Evolutionary conservation across 92 coral and sea anemone species (phyloP).

Genomic region (Paragorgia papillata): DNA sequence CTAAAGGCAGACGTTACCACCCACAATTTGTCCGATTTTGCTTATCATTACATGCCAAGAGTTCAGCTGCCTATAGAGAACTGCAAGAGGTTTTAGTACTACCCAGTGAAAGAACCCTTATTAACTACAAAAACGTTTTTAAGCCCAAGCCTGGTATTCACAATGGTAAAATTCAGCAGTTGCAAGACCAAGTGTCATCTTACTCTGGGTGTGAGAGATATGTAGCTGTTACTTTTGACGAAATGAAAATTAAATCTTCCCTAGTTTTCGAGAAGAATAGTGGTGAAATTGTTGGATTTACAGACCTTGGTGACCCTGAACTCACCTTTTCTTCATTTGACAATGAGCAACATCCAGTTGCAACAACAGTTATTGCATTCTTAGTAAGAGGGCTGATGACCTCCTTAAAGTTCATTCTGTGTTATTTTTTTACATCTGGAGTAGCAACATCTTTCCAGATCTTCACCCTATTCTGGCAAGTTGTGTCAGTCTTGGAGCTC

Average conservation of each 20-base stretch:
- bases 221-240: no score
- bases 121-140: no score
- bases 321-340: no score
- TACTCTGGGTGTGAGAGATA: no score
- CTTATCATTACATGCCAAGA: neutral
- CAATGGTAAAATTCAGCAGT: neutral
- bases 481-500: no score
- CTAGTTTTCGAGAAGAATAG: no score
- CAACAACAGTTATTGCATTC: constrained; percentile 31
- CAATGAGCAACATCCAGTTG: neutral
- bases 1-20: no score
- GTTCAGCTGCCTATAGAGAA: constrained; percentile 10
- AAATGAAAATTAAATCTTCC: neutral
- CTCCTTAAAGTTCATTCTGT: neutral
- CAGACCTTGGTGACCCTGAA: no score
- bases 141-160: no score
- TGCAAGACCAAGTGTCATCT: no score
- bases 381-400: constrained; percentile 4
- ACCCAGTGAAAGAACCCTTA: constrained; percentile 1
- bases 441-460: constrained; percentile 23
- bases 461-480: constrained; percentile 11
- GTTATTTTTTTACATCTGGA: constrained; percentile 24
- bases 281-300: no score
- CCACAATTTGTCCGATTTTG: no score
- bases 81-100: constrained; percentile 27